phyloP scores from a whole-genome alignment of 2,888 invertebrate species.

The Crossocerus cetratus region DNA sequence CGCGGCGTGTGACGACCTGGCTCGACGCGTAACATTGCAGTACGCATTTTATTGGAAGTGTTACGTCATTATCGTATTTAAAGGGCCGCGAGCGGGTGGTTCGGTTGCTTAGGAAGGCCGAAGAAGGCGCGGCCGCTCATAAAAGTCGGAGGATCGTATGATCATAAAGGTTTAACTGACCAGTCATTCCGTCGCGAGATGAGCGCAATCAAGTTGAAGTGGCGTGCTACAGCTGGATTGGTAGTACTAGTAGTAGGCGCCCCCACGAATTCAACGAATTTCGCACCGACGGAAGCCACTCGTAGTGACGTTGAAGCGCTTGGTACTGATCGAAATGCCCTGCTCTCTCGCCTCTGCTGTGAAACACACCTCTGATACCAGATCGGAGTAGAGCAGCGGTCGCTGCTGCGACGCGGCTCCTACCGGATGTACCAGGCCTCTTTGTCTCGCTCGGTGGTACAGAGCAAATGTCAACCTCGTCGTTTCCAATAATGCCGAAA shows the following conservation, averaged over 20 bases:
- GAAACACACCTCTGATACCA: too few relatives aligned
- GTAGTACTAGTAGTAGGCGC: neutral
- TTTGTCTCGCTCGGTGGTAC: slow-evolving; percentile 60
- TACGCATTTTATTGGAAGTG: too few relatives aligned
- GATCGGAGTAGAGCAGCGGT: slow-evolving; percentile 34
- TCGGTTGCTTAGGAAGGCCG: slow-evolving; percentile 4
- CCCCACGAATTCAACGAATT: slow-evolving; percentile 30
- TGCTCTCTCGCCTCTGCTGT: slow-evolving; percentile 46
- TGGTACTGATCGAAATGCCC: slow-evolving; percentile 66
- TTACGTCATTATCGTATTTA: neutral
- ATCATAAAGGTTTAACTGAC: slow-evolving; percentile 3
- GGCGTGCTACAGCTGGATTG: neutral
- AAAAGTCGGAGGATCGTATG: neutral
- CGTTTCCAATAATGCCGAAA: slow-evolving; percentile 32
- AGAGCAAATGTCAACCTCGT: slow-evolving; percentile 46
- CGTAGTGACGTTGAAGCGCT: slow-evolving; percentile 34
- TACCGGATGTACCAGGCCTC: slow-evolving; percentile 47
- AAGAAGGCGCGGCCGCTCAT: neutral
- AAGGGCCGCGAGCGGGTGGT: neutral
- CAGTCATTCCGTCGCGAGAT: neutral
- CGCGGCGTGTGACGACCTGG: too few relatives aligned
- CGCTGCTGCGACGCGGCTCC: slow-evolving; percentile 36
- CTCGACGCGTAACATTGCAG: too few relatives aligned
- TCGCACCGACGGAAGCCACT: slow-evolving; percentile 36
- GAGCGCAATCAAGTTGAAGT: slow-evolving; percentile 2